Percentiles rank a stretch among this genome's conserved stretches.
phyloP scores from a whole-genome alignment of 2,113 vertebrate species.

The Helogale parvula region DNA sequence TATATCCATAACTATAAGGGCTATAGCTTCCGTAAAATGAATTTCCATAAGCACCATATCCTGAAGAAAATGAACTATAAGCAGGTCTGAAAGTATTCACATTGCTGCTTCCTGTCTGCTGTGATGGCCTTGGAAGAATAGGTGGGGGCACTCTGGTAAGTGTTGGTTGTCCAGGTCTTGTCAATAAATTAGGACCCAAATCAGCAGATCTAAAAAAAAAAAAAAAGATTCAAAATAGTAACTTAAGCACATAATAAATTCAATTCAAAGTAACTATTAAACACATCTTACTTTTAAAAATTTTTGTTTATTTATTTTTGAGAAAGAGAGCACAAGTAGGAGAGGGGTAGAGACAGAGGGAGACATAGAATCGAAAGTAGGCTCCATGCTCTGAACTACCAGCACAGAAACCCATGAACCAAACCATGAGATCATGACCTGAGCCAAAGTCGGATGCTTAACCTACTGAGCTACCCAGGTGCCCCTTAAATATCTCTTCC shows the following conservation, averaged over 20 bases:
- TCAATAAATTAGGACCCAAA: constrained; percentile 85
- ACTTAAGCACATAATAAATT: constrained; percentile 25
- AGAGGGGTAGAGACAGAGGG: too few relatives aligned
- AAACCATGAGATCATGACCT: too few relatives aligned
- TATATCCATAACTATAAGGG: constrained; percentile 89
- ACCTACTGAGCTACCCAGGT: too few relatives aligned
- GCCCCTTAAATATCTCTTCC: not conserved
- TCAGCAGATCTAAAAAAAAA: constrained; percentile 89
- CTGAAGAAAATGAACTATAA: constrained; percentile 90
- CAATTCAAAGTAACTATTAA: constrained; percentile 52
- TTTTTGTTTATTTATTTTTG: too few relatives aligned
- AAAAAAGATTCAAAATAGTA: constrained; percentile 43
- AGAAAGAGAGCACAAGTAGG: too few relatives aligned
- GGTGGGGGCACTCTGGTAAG: constrained; percentile 93
- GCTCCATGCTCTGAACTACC: too few relatives aligned
- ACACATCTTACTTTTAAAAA: not conserved
- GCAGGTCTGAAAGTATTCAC: constrained; percentile 90
- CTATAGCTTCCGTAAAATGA: constrained; percentile 91
- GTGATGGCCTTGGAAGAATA: constrained; percentile 91
- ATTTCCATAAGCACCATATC: constrained; percentile 91
- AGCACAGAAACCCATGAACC: too few relatives aligned
- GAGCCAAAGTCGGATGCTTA: too few relatives aligned
- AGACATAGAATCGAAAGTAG: too few relatives aligned
- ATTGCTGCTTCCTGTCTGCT: constrained; percentile 85
- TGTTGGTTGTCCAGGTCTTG: constrained; percentile 87